phyloP scores from a whole-genome alignment of 1,140 invertebrate genomes.

The Drosophila orosa region DNA sequence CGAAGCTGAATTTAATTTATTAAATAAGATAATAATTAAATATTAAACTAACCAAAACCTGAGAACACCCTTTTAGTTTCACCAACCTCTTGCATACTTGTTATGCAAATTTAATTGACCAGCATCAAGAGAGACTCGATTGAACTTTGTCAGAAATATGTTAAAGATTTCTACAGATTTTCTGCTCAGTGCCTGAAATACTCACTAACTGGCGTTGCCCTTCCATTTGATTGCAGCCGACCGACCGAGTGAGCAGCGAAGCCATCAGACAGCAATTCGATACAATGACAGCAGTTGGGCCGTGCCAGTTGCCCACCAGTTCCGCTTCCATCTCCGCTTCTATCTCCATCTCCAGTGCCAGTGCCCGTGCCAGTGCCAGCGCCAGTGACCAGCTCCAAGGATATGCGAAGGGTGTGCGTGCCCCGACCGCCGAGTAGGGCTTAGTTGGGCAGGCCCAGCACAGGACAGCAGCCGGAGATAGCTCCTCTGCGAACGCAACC shows the following conservation, averaged over 20 bases:
- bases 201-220: constrained; percentile 1
- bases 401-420: constrained; percentile 22
- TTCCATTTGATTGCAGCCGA: constrained; percentile 35
- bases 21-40: too few species aligned
- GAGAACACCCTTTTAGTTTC: not conserved
- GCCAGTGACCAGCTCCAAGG: constrained; percentile 11
- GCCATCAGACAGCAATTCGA: constrained; percentile 36
- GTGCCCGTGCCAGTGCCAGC: not conserved
- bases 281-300: constrained; percentile 41
- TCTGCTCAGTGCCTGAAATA: constrained; percentile 6
- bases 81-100: not conserved
- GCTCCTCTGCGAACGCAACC: constrained; percentile 24
- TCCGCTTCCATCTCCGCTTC: constrained; percentile 2
- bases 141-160: too few species aligned
- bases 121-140: not conserved
- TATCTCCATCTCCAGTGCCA: not conserved
- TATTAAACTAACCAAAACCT: not conserved
- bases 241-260: constrained; percentile 6
- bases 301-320: constrained; percentile 8
- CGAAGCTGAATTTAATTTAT: too few species aligned
- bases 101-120: not conserved
- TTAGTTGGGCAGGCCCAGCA: constrained; percentile 13
- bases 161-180: not conserved
- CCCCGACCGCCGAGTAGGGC: constrained; percentile 15
- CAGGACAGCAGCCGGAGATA: constrained; percentile 5